Percentiles rank a stretch among this genome's conserved stretches.
Evolutionary conservation across 2,888 invertebrate genomes (phyloP).

Genomic region (Helicoverpa assulta): DNA sequence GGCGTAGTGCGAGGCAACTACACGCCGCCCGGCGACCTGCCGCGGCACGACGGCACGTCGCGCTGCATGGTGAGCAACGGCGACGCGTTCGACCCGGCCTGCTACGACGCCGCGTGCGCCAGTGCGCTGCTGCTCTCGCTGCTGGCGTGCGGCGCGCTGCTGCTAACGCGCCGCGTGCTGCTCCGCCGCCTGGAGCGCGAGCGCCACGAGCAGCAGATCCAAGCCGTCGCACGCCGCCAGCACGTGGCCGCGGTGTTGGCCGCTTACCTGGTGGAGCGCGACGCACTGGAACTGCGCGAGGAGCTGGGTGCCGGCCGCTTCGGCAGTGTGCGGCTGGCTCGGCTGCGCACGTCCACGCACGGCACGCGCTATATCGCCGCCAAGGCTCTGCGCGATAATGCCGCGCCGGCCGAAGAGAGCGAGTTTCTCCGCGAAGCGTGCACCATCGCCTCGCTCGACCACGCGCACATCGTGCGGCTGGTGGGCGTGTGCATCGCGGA

Average conservation of each 20-base stretch:
- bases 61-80: constrained; percentile 30
- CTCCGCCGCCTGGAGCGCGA: constrained; percentile 58
- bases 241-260: constrained; percentile 60
- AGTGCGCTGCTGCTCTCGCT: constrained; percentile 73
- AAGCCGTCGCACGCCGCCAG: constrained; percentile 65
- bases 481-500: constrained; percentile 94
- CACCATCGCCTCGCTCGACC: constrained; percentile 95
- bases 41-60: constrained; percentile 53
- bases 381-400: constrained; percentile 94
- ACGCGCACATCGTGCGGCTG: constrained; percentile 95
- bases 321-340: constrained; percentile 75
- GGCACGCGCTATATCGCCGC: constrained; percentile 92
- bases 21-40: constrained; percentile 13
- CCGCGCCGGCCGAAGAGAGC: constrained; percentile 94
- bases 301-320: constrained; percentile 77
- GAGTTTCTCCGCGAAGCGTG: constrained; percentile 94
- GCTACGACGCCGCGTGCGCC: constrained; percentile 87
- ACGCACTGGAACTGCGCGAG: constrained; percentile 66
- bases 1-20: constrained; percentile 14
- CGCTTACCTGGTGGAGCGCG: constrained; percentile 65
- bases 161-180: constrained; percentile 48
- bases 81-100: constrained; percentile 88
- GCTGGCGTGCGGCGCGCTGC: constrained; percentile 75
- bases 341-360: constrained; percentile 66
- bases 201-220: constrained; percentile 50